Evolutionary conservation across 2,797 vertebrate species (phyloP), one percentile per base, ranked within the genome.

Genomic region (Epinephelus awoara): DNA sequence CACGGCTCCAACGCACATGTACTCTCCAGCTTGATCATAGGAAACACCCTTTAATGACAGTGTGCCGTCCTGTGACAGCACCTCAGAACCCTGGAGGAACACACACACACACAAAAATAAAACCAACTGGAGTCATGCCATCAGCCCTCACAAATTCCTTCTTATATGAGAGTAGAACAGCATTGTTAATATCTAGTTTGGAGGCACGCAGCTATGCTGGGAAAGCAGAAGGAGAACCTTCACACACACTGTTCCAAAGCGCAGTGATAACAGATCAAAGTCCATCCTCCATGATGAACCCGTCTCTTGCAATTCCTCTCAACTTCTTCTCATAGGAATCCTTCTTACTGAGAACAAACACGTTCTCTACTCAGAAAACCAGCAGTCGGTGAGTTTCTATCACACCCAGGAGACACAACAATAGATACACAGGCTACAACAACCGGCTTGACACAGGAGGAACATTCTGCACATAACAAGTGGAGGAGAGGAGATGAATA

Each of bases 1-100:
- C 50, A 96, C 91, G 0, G 90, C 92, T 40, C 95, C 96, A 59
- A 96, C 93, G 62, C 97, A 98, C 5, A 79, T 44, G 62, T 97
- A 98, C 12, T 89, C 88, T 21, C 97, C 97, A 0, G 93, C 90
- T 0, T 95, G 80, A 8, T 91, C 83, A 40, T 96, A 96, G 54
- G 92, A 83, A 47, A 94, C 72, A 0, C 78, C 49, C 19, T 59
- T 55, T 38, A 97, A 84, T 0, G 82, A 79, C 25, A 97, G 91
- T 0, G n/a, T 73, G 40, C 93, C 95, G 0, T 86, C 89, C 2
- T 93, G 74, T 9, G 88, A 93, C 23, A 97, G 68, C 19, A 90
- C 85, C 0, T 89, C 73, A 0, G 92, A 90, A 67, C 93, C 96
- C 97, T 98, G 84, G 3, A 65, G 51, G 23, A 75, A 89, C 46